phyloP scores from a whole-genome alignment of 2,797 vertebrate genomes.

The Ctenopoma kingsleyae region DNA sequence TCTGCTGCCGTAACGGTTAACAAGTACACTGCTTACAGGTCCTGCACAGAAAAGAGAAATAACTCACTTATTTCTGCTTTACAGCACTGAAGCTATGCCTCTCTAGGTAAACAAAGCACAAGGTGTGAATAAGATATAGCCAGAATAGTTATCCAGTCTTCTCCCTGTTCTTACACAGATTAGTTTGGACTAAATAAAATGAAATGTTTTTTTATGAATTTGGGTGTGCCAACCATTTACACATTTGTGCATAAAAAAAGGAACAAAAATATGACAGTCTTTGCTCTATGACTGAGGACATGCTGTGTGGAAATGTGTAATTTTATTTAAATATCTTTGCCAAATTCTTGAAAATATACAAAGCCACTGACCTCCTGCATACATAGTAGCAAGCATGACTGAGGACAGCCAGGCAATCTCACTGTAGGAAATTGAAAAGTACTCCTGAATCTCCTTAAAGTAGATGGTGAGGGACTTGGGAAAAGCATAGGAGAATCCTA shows the following conservation, averaged over 20 bases:
- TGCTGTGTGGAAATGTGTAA: background rate
- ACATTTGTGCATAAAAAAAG: no score
- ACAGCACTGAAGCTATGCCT: background rate
- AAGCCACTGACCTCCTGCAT: slow-evolving; percentile 83
- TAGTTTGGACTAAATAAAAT: no score
- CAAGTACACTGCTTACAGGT: slow-evolving; percentile 87
- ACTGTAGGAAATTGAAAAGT: slow-evolving; percentile 89
- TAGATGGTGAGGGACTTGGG: slow-evolving; percentile 89
- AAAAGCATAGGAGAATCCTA: slow-evolving; percentile 89
- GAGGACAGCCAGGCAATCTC: slow-evolving; percentile 87
- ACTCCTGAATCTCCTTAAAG: slow-evolving; percentile 91
- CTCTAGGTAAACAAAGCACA: background rate
- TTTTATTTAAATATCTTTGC: background rate
- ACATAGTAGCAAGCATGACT: slow-evolving; percentile 87
- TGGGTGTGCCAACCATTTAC: no score
- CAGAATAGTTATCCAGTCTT: no score
- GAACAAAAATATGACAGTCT: background rate
- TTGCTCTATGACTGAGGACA: background rate
- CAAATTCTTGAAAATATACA: background rate
- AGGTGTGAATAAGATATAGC: background rate
- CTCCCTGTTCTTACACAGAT: no score
- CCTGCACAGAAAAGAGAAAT: slow-evolving; percentile 72
- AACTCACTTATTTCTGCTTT: background rate
- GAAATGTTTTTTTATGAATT: no score
- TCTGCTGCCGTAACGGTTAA: slow-evolving; percentile 88